These are phyloP conservation scores for Microctonus aethiopoides DNA, from an alignment of 2,888 invertebrate genomes.

Conservation along the genomic window DNA sequence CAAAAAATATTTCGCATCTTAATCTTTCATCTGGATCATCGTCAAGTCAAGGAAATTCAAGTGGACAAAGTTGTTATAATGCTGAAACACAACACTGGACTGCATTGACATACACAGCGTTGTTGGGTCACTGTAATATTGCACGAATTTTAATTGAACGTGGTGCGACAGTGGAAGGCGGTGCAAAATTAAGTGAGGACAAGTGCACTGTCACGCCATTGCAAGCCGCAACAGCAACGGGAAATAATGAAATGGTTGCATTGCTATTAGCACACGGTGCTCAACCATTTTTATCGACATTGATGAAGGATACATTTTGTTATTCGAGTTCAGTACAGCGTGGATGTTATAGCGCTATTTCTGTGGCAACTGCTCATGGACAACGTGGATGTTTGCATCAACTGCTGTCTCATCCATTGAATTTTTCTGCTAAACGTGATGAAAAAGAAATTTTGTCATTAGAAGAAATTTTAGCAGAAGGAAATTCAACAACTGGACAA, in stretches of 20 bases:
- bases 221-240: conserved; percentile 87
- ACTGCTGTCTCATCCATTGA: conserved; percentile 78
- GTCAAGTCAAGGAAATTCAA: conserved; percentile 28
- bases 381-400: conserved; percentile 83
- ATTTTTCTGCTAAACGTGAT: conserved; percentile 69
- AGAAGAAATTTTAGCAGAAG: conserved; percentile 92
- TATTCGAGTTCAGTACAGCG: conserved; percentile 88
- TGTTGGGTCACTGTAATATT: conserved; percentile 70
- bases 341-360: conserved; percentile 89
- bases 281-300: conserved; percentile 87
- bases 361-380: conserved; percentile 90
- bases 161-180: conserved; percentile 88
- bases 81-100: conserved; percentile 87
- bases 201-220: conserved; percentile 88
- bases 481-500: conserved; percentile 66
- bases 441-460: conserved; percentile 82
- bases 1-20: conserved; percentile 41
- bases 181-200: conserved; percentile 84
- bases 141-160: conserved; percentile 78
- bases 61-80: conserved; percentile 51
- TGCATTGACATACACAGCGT: conserved; percentile 85
- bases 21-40: conserved; percentile 30
- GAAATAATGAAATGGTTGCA: conserved; percentile 83
- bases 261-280: conserved; percentile 86
- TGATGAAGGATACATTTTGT: conserved; percentile 84